Percentiles rank a stretch among this genome's conserved stretches.
These are phyloP conservation scores for Electrona antarctica DNA, from an alignment of 2,113 vertebrate species.

Conservation along the genomic window DNA sequence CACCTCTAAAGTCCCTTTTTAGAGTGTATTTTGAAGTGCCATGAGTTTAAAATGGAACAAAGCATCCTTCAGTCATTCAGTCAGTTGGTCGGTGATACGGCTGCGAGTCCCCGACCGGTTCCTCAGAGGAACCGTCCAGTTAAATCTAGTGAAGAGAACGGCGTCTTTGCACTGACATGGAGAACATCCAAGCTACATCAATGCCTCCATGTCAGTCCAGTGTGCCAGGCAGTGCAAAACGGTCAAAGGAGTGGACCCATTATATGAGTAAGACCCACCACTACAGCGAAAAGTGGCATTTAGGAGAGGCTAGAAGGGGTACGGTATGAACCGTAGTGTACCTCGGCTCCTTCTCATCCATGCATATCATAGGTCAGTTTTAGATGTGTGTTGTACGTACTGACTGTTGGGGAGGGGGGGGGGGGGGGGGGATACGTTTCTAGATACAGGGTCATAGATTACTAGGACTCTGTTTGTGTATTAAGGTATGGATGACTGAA, in stretches of 20 bases:
- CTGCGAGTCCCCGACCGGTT: neutral
- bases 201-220: conserved; percentile 77
- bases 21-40: conserved; percentile 71
- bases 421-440: neutral
- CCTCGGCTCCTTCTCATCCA: conserved; percentile 15
- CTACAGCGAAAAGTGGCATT: conserved; percentile 83
- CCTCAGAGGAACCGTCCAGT: conserved; percentile 31
- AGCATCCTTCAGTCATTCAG: conserved; percentile 81
- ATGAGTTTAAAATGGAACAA: conserved; percentile 51
- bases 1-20: conserved; percentile 60
- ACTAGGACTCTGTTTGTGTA: conserved; percentile 12
- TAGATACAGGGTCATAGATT: conserved; percentile 1
- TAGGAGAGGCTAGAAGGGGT: conserved; percentile 5
- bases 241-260: conserved; percentile 68
- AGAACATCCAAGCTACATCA: conserved; percentile 83
- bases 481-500: conserved; percentile 73
- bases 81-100: too few species aligned
- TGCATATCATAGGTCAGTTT: conserved; percentile 8
- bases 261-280: conserved; percentile 73
- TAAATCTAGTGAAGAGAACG: neutral
- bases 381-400: conserved; percentile 27
- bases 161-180: conserved; percentile 73
- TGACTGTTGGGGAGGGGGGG: conserved; percentile 4
- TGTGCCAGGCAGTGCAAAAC: conserved; percentile 74
- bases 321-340: neutral